phyloP scores from a whole-genome alignment of 2,113 vertebrate genomes.

The Aphelocoma coerulescens region DNA sequence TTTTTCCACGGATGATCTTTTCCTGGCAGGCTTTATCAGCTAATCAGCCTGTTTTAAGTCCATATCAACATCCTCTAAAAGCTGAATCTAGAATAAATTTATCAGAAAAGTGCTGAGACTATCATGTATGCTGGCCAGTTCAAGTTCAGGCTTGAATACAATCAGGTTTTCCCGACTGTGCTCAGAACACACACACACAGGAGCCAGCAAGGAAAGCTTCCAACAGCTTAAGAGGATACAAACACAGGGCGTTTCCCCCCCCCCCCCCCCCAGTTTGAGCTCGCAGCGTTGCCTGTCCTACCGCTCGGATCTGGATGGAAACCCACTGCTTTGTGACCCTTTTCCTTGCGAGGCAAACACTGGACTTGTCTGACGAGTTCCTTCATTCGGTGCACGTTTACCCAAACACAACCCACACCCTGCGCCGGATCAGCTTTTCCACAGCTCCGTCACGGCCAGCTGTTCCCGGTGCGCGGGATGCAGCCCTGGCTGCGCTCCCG shows the following conservation, averaged over 20 bases:
- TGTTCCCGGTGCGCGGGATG: background rate
- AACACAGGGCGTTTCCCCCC: rapidly evolving
- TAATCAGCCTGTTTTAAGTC: background rate
- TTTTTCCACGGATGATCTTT: background rate
- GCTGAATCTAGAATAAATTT: background rate
- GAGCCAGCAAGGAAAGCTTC: background rate
- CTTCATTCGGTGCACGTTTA: rapidly evolving
- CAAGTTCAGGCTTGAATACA: background rate
- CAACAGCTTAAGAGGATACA: background rate
- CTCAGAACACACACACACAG: background rate
- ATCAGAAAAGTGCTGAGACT: background rate
- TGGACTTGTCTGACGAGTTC: background rate
- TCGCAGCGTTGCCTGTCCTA: background rate
- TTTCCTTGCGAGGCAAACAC: background rate
- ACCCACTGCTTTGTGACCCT: rapidly evolving
- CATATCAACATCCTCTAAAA: background rate
- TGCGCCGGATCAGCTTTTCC: background rate
- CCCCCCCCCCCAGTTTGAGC: rapidly evolving
- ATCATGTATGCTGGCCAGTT: rapidly evolving
- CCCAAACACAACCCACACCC: background rate
- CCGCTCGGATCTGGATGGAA: background rate
- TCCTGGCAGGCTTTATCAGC: background rate
- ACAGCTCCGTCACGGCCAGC: background rate
- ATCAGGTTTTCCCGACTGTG: background rate
- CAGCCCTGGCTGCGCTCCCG: background rate